Percentiles rank a stretch among this genome's conserved stretches.
phyloP scores from a whole-genome alignment of 2,113 vertebrate genomes.

The Pygoscelis adeliae region DNA sequence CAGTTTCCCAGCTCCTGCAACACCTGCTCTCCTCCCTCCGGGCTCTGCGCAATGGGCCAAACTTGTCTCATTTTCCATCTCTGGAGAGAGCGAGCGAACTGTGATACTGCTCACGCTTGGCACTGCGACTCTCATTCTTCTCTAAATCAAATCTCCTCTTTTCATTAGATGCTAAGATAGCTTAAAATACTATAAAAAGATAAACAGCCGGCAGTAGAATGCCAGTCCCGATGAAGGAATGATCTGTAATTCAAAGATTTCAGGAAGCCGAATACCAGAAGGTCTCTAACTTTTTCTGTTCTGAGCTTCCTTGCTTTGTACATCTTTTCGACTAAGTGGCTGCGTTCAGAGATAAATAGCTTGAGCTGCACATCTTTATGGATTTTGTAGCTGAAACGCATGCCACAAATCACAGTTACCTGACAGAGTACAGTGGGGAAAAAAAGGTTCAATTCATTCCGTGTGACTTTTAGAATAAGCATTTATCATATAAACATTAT shows the following conservation, averaged over 20 bases:
- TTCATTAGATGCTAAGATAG: neutral
- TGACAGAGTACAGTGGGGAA: neutral
- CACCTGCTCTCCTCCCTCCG: neutral
- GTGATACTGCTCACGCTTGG: neutral
- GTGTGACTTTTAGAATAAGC: neutral
- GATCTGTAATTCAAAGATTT: neutral
- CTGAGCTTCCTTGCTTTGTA: neutral
- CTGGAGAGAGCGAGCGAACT: neutral
- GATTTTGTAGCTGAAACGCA: constrained; percentile 32
- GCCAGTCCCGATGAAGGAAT: neutral
- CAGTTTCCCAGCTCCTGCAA: neutral
- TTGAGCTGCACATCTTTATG: neutral
- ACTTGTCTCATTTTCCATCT: neutral
- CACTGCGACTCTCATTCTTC: neutral
- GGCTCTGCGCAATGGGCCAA: neutral
- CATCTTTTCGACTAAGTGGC: neutral
- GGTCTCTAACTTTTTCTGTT: neutral
- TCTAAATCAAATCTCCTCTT: neutral
- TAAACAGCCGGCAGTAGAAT: neutral
- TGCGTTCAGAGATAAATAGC: neutral
- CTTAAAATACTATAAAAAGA: neutral
- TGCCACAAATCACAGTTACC: neutral
- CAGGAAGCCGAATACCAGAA: neutral
- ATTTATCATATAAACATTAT: neutral
- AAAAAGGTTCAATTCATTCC: neutral